phyloP scores from a whole-genome alignment of 2,888 invertebrate species.

The Mimas tiliae region DNA sequence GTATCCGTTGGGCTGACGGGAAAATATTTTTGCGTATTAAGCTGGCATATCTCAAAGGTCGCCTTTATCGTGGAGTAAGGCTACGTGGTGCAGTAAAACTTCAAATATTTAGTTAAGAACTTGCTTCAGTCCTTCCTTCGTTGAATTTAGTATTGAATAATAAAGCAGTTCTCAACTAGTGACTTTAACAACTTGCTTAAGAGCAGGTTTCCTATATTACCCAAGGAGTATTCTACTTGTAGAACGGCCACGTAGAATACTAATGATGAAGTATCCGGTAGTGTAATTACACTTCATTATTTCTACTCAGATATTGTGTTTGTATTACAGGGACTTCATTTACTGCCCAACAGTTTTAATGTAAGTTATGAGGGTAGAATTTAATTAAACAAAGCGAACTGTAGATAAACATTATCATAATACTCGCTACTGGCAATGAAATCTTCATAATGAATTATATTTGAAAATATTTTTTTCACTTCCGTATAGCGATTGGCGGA shows the following conservation, averaged over 20 bases:
- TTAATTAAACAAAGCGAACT: not conserved
- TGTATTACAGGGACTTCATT: not conserved
- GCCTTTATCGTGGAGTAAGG: constrained; percentile 48
- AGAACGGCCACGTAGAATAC: constrained; percentile 47
- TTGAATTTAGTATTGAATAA: constrained; percentile 83
- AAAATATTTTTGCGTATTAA: constrained; percentile 34
- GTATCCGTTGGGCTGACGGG: constrained; percentile 15
- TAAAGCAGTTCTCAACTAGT: constrained; percentile 78
- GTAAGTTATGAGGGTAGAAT: not conserved
- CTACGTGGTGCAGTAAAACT: constrained; percentile 67
- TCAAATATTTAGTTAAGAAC: constrained; percentile 81
- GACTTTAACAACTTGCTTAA: constrained; percentile 77
- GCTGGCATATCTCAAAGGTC: constrained; percentile 46
- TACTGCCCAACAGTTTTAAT: no score
- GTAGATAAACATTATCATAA: constrained; percentile 4
- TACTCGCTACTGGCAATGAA: not conserved
- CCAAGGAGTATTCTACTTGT: constrained; percentile 48
- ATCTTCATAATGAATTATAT: no score
- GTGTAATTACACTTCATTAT: constrained; percentile 16
- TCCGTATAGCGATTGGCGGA: no score
- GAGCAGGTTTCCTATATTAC: constrained; percentile 72
- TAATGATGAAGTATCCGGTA: constrained; percentile 34
- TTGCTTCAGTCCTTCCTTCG: constrained; percentile 72
- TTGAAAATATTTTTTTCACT: no score
- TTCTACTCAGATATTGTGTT: not conserved